phyloP scores from a whole-genome alignment of 2,888 invertebrate species.

The Lasioglossum oenotherae region DNA sequence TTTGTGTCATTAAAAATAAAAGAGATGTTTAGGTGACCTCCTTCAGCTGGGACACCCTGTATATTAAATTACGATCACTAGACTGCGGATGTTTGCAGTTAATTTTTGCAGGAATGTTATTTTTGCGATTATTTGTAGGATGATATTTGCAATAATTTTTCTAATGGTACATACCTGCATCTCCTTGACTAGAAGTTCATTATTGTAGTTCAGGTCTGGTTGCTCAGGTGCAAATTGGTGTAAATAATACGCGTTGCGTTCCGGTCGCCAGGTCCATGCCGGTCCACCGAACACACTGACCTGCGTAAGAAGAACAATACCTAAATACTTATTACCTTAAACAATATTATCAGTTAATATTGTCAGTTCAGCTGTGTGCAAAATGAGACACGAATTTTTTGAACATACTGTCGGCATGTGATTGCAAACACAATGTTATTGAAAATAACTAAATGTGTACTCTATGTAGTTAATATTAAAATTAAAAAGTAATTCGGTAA shows the following conservation, averaged over 20 bases:
- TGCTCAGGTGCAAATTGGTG: slow-evolving; percentile 86
- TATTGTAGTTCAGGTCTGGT: slow-evolving; percentile 86
- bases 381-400: no score
- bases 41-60: no score
- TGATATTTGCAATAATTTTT: neutral
- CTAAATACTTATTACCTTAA: neutral
- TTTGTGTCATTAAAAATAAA: no score
- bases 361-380: no score
- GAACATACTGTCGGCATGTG: no score
- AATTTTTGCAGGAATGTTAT: no score
- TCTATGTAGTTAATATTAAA: neutral
- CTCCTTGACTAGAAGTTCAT: slow-evolving; percentile 78
- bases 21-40: no score
- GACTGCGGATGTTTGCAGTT: no score
- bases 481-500: neutral
- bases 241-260: slow-evolving; percentile 85
- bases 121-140: neutral
- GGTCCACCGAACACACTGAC: slow-evolving; percentile 85
- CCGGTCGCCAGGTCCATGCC: slow-evolving; percentile 85
- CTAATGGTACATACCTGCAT: slow-evolving; percentile 77
- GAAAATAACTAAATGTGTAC: neutral
- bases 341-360: neutral
- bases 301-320: slow-evolving; percentile 25
- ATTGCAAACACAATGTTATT: no score
- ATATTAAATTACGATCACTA: no score